Conservation (phyloP, 2,888 invertebrate species). For the Troglohyphantes excavatus region DNA sequence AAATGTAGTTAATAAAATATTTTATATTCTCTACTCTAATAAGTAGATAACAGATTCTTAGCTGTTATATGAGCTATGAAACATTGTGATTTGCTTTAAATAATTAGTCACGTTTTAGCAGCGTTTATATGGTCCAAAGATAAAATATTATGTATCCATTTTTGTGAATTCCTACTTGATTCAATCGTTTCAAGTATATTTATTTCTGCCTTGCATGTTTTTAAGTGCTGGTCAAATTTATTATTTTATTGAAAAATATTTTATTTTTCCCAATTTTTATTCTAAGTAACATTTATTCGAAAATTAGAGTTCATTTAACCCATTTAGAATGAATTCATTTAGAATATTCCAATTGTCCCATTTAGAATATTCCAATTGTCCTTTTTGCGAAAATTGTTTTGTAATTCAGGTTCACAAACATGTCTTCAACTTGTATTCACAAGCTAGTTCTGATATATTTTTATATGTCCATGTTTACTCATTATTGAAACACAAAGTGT, state of each 20-base stretch:
- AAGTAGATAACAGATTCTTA: slow-evolving; percentile 18
- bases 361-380: neutral
- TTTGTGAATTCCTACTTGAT: neutral
- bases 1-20: too few species aligned
- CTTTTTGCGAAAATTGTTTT: neutral
- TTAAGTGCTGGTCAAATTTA: neutral
- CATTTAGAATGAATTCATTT: neutral
- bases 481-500: slow-evolving; percentile 9
- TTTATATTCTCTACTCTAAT: neutral
- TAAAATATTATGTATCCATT: slow-evolving; percentile 3
- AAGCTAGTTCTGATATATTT: slow-evolving; percentile 38
- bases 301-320: neutral
- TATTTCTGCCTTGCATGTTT: neutral
- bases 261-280: neutral
- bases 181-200: neutral
- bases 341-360: neutral
- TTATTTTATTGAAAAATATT: neutral
- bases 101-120: slow-evolving; percentile 43
- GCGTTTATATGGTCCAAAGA: slow-evolving; percentile 26
- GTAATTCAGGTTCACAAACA: slow-evolving; percentile 22
- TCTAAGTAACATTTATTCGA: neutral
- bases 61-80: slow-evolving; percentile 25
- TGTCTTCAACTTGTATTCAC: slow-evolving; percentile 16
- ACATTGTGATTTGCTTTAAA: slow-evolving; percentile 28
- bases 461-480: slow-evolving; percentile 48